Percentiles rank a stretch among this genome's conserved stretches.
These are phyloP conservation scores for Pelosia muscerda DNA, from an alignment of 2,888 invertebrate genomes.

Conservation along the genomic window DNA sequence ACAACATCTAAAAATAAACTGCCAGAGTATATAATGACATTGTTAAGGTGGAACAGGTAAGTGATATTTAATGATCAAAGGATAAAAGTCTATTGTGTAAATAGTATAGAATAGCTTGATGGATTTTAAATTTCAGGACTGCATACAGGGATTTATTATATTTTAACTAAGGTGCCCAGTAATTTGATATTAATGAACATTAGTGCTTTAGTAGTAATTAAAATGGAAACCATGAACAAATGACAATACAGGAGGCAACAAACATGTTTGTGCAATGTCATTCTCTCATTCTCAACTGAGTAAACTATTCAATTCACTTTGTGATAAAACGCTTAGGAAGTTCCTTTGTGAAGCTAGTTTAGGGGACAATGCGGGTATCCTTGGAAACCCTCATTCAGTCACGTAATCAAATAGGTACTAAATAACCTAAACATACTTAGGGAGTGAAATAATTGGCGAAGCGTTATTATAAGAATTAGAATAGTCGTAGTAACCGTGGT, in stretches of 20 bases:
- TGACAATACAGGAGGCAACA: neutral
- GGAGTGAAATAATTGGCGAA: too few relatives aligned
- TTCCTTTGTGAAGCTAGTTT: neutral
- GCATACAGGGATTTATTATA: neutral
- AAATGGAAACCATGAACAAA: neutral
- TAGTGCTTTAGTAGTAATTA: too few relatives aligned
- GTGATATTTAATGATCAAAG: constrained; percentile 35
- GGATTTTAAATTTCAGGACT: constrained; percentile 4
- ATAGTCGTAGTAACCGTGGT: too few relatives aligned
- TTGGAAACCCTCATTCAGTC: neutral
- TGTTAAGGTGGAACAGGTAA: constrained; percentile 19
- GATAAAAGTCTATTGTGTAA: constrained; percentile 27
- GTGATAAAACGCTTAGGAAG: neutral
- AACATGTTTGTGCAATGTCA: neutral
- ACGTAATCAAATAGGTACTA: neutral
- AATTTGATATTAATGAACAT: too few relatives aligned
- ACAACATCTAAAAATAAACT: neutral
- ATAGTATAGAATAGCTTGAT: constrained; percentile 15
- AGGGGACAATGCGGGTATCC: too few relatives aligned
- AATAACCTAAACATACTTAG: neutral
- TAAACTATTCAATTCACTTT: neutral
- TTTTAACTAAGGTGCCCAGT: too few relatives aligned
- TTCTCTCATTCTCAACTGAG: neutral
- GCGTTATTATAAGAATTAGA: too few relatives aligned
- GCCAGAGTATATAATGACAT: neutral